Conservation (phyloP, 1,140 invertebrate genomes). For the Paracyclopina nana region DNA sequence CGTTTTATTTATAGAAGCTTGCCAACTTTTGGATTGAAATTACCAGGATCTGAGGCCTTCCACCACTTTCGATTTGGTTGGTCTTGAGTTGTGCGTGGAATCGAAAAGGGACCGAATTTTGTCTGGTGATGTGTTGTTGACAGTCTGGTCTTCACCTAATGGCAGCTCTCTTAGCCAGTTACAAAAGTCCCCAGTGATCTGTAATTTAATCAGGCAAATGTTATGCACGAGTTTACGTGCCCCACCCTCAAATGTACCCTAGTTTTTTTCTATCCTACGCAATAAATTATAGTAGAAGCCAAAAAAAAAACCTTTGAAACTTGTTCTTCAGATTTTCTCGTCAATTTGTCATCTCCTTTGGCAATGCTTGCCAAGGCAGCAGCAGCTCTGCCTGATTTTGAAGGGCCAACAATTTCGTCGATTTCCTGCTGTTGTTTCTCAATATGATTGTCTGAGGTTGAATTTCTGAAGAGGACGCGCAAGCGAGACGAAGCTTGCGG, state of each 20-base stretch:
- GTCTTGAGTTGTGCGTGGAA: conserved; percentile 10
- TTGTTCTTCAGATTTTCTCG: conserved; percentile 2
- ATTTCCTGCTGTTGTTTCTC: no score
- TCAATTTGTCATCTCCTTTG: conserved; percentile 3
- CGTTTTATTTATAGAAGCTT: neutral
- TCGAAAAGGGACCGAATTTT: conserved; percentile 12
- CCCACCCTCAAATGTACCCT: no score
- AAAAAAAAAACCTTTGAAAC: no score
- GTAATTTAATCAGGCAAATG: no score
- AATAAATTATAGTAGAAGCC: no score
- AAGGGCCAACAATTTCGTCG: conserved; percentile 5
- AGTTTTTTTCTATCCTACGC: no score
- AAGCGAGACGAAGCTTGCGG: no score
- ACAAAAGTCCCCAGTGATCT: conserved; percentile 14
- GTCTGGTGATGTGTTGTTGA: conserved; percentile 6
- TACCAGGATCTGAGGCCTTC: conserved; percentile 12
- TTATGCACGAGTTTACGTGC: no score
- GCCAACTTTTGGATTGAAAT: neutral
- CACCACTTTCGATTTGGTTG: conserved; percentile 10
- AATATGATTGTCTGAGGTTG: no score
- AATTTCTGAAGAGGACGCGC: no score
- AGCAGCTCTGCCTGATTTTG: conserved; percentile 2
- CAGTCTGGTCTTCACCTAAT: neutral
- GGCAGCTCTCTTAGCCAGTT: conserved; percentile 13
- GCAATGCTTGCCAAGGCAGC: neutral